Base-by-base conservation (phyloP, 2,113 vertebrate species). In the Cervus canadensis region DNA sequence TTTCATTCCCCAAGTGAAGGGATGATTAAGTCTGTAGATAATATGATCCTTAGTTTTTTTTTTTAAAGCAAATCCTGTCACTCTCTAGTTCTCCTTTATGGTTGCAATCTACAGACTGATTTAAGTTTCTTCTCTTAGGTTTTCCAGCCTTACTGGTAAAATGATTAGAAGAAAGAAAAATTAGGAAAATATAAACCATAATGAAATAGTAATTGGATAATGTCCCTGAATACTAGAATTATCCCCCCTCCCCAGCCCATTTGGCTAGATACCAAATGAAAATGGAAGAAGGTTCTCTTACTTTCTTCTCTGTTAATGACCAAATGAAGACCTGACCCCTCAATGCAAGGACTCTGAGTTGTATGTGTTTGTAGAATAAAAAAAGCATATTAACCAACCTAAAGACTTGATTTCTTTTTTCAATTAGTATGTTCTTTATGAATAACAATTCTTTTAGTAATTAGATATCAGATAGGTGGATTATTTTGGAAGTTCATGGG, bases 361-460 rank as follows among this genome's bases (percentile, higher is more conserved):
- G 45, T 95, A 14, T 86, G 52, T 88, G 48, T 94, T 92, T 89
- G 7, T 89, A 60, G 30, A 79, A 71, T 90, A 62, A 84, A 92
- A 89, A 95, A 89, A 76, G n/a, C 25, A 91, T 36, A 33, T 74
- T 56, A 62, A 56, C 19, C 14, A 93, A 50, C 28, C 9, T 7
- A 54, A 76, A 14, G 64, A 62, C 26, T 87, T 96, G 74, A 21
- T 87, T 94, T 96, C 7, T 23, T 92, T 97, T 97, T 97, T 93
- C 23, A 78, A 43, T 78, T 74, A 93, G 5, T 82, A 17, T 40
- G 2, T 89, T 92, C n/a, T 93, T 89, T 78, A 82, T 93, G 57
- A 95, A 64, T 87, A 89, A 79, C 16, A 95, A 5, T 89, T 28
- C 3, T 88, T 54, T 82, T 94, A 52, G 40, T 83, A 76, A 78